Conservation (phyloP, 2,797 vertebrate genomes). For the Knipowitschia caucasica region DNA sequence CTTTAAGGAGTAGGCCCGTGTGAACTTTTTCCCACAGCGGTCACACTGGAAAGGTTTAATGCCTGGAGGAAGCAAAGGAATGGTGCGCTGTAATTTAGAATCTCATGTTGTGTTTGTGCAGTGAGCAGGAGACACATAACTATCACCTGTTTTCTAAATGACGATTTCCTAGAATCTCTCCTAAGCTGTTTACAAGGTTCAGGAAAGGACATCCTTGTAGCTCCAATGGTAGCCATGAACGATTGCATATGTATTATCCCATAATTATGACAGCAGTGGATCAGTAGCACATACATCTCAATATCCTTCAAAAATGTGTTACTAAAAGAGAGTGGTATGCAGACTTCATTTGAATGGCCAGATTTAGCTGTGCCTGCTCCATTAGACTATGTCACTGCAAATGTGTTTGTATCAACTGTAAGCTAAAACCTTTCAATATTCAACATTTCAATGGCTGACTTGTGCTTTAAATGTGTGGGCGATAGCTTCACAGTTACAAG, state of each 20-base stretch:
- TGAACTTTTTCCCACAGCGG: conserved; percentile 99
- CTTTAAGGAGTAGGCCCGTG: conserved; percentile 99
- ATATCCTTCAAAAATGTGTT: no score
- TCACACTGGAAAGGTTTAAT: conserved; percentile 99
- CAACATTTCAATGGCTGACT: neutral
- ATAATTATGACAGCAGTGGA: neutral
- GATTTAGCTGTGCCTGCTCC: no score
- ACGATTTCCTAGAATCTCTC: conserved; percentile 17
- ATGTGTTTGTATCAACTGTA: no score
- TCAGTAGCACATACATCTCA: no score
- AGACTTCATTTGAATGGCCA: no score
- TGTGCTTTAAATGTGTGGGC: no score
- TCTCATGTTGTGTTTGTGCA: neutral
- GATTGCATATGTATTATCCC: no score
- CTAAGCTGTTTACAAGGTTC: conserved; percentile 13
- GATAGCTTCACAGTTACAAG: no score
- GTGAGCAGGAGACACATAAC: neutral
- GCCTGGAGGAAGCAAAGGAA: conserved; percentile 71
- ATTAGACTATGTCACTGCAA: no score
- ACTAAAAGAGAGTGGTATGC: no score
- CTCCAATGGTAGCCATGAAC: no score
- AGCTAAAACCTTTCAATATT: neutral
- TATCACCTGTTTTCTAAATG: conserved; percentile 20
- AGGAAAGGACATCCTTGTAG: conserved; percentile 11
- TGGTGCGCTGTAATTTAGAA: conserved; percentile 11